A percentile compares a stretch with the other conserved stretches of the same genome.
Evolutionary conservation across 2,113 vertebrate genomes (phyloP).

Genomic region (Tachysurus vachellii): DNA sequence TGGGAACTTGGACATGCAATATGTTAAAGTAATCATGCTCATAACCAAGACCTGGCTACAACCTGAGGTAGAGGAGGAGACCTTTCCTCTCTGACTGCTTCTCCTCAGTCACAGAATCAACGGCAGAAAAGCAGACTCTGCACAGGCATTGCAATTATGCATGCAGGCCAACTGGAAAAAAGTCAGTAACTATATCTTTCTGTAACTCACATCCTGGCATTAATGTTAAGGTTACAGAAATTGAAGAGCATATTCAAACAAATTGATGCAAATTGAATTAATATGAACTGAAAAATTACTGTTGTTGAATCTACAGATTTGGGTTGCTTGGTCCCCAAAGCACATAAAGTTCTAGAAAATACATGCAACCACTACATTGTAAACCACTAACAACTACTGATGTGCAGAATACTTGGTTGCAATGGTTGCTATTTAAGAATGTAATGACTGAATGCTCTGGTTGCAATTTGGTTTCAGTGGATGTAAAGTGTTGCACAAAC

Average conservation of each 20-base stretch:
- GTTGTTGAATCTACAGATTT: neutral
- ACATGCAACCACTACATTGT: neutral
- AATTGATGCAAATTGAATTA: conserved; percentile 6
- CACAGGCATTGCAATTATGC: conserved; percentile 28
- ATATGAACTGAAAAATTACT: neutral
- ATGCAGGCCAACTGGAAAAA: conserved; percentile 34
- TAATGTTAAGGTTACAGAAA: neutral
- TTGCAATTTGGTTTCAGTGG: conserved; percentile 22
- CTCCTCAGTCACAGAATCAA: conserved; percentile 45
- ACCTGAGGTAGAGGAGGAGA: conserved; percentile 21
- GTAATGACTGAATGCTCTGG: conserved; percentile 10
- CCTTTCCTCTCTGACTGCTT: conserved; percentile 39
- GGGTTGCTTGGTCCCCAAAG: neutral
- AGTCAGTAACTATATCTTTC: conserved; percentile 1
- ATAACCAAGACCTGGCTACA: conserved; percentile 34
- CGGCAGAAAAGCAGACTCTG: conserved; percentile 35
- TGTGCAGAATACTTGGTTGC: neutral
- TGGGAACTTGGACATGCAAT: conserved; percentile 40
- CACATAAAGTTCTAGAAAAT: neutral
- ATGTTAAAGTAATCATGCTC: conserved; percentile 56
- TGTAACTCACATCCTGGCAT: neutral
- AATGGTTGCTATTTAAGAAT: neutral
- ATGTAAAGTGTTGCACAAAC: neutral
- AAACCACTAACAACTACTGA: neutral
- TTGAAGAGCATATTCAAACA: conserved; percentile 10